These are phyloP conservation scores for Dolomedes plantarius DNA, from an alignment of 2,888 invertebrate genomes.

Conservation along the genomic window DNA sequence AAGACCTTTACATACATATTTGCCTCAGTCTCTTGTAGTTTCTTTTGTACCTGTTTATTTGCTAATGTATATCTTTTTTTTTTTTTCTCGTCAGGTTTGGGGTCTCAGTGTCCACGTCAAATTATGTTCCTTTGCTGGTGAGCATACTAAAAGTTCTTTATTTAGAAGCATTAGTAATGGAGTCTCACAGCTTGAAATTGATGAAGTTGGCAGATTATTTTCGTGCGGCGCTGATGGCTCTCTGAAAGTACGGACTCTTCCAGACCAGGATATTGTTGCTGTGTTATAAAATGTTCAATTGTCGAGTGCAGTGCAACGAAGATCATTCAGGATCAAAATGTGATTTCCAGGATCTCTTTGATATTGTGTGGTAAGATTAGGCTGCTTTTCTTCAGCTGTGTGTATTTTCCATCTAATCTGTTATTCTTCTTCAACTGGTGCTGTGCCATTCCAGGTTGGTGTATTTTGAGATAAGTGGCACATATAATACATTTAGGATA, in stretches of 20 bases:
- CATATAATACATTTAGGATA: neutral
- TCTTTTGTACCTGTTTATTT: too few relatives aligned
- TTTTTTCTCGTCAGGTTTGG: too few relatives aligned
- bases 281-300: conserved; percentile 33
- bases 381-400: conserved; percentile 60
- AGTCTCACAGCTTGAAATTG: conserved; percentile 95
- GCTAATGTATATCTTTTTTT: too few relatives aligned
- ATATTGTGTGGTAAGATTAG: conserved; percentile 37
- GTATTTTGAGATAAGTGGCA: conserved; percentile 33
- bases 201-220: conserved; percentile 91
- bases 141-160: conserved; percentile 96
- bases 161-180: conserved; percentile 98
- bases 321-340: conserved; percentile 50
- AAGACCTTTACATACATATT: too few relatives aligned
- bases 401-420: conserved; percentile 28
- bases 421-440: conserved; percentile 51
- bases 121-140: conserved; percentile 91
- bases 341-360: conserved; percentile 63
- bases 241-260: conserved; percentile 95
- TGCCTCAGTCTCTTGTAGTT: too few relatives aligned
- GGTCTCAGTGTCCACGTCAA: conserved; percentile 91
- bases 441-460: conserved; percentile 40
- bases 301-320: conserved; percentile 62
- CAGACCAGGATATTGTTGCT: conserved; percentile 80
- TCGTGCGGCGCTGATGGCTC: conserved; percentile 99